Percentiles rank a stretch among this genome's conserved stretches.
phyloP scores from a whole-genome alignment of 2,797 vertebrate species.

The Tapirus indicus region DNA sequence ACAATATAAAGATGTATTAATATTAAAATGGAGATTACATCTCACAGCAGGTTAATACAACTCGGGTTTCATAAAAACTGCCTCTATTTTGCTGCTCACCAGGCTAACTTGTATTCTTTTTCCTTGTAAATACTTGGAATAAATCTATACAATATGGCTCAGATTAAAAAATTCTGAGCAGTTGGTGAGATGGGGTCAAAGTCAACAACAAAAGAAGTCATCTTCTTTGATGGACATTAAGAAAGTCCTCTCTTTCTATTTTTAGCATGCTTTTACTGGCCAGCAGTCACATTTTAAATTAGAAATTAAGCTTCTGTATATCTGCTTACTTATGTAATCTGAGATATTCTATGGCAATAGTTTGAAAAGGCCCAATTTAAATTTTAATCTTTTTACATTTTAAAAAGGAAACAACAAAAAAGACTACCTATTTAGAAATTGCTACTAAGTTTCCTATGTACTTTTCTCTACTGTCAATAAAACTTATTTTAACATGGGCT shows the following conservation, averaged over 20 bases:
- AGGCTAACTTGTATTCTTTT: constrained; percentile 57
- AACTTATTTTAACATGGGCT: constrained; percentile 28
- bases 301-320: constrained; percentile 54
- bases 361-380: constrained; percentile 60
- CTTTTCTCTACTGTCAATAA: neutral
- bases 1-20: constrained; percentile 67
- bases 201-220: constrained; percentile 56
- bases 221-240: constrained; percentile 56
- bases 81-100: constrained; percentile 69
- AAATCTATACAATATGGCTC: constrained; percentile 29
- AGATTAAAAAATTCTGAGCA: constrained; percentile 67
- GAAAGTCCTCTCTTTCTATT: constrained; percentile 45
- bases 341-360: constrained; percentile 38
- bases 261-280: constrained; percentile 48
- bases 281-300: constrained; percentile 68
- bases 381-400: constrained; percentile 47
- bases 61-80: constrained; percentile 67
- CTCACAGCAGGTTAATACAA: constrained; percentile 60
- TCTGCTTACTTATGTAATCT: constrained; percentile 31
- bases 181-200: constrained; percentile 51
- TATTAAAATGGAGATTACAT: constrained; percentile 75
- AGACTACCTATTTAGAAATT: constrained; percentile 54
- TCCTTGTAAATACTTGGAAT: constrained; percentile 47
- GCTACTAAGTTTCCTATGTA: constrained; percentile 5
- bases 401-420: constrained; percentile 49